Conservation (phyloP, 2,113 vertebrate genomes). For the Hiodon alosoides region DNA sequence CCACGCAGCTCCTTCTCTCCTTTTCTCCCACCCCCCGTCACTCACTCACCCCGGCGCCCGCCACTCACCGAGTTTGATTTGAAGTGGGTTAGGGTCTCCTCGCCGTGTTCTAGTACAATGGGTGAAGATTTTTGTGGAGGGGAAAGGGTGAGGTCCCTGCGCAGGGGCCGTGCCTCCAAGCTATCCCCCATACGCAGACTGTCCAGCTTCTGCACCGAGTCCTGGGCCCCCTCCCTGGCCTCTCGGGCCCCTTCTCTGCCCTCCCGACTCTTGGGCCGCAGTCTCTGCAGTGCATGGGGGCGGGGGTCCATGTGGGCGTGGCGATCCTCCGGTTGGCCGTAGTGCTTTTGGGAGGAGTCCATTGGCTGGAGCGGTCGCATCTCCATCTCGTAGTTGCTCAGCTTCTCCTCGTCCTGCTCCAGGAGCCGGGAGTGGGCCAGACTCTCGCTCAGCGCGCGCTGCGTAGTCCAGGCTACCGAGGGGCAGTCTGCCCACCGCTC, state of each 20-base stretch:
- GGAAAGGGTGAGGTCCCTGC: slow-evolving; percentile 88
- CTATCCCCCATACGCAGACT: slow-evolving; percentile 72
- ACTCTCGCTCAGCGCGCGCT: slow-evolving; percentile 68
- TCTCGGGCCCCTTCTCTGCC: slow-evolving; percentile 35
- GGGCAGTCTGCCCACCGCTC: slow-evolving; percentile 83
- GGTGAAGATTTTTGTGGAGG: slow-evolving; percentile 89
- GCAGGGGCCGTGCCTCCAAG: slow-evolving; percentile 78
- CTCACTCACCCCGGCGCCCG: slow-evolving; percentile 16
- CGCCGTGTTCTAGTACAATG: slow-evolving; percentile 77
- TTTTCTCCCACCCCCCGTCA: too few species aligned
- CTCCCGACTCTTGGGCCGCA: slow-evolving; percentile 68
- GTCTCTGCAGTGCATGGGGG: slow-evolving; percentile 72
- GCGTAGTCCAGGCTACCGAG: slow-evolving; percentile 75
- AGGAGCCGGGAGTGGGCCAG: slow-evolving; percentile 69
- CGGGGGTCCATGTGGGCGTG: slow-evolving; percentile 43
- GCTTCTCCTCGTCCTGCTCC: slow-evolving; percentile 89
- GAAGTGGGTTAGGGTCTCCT: slow-evolving; percentile 71
- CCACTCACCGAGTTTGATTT: slow-evolving; percentile 82
- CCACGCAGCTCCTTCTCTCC: too few species aligned
- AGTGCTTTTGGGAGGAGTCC: slow-evolving; percentile 64
- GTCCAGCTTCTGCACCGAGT: slow-evolving; percentile 76
- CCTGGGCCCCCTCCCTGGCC: slow-evolving; percentile 30
- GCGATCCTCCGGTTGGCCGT: slow-evolving; percentile 57
- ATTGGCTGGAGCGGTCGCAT: slow-evolving; percentile 85
- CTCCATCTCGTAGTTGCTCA: slow-evolving; percentile 94